phyloP scores from a whole-genome alignment of 2,113 vertebrate species.

The Heterotis niloticus region DNA sequence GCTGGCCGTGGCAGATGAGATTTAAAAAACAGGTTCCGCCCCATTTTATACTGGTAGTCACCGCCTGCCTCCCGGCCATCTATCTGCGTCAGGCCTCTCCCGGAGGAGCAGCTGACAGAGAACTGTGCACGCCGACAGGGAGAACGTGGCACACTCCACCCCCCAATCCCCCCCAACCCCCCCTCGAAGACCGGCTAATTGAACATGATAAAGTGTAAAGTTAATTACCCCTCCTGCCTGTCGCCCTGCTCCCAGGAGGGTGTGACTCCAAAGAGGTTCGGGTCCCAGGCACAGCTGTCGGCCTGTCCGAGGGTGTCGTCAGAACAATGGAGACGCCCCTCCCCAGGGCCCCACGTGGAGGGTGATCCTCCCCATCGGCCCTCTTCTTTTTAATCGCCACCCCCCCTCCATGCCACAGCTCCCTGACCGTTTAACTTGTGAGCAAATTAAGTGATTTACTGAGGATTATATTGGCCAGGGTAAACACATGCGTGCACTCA shows the following conservation, averaged over 20 bases:
- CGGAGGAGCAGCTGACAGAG: slow-evolving; percentile 5
- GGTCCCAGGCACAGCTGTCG: slow-evolving; percentile 91
- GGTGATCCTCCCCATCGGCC: slow-evolving; percentile 93
- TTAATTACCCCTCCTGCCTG: slow-evolving; percentile 99
- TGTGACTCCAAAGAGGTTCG: slow-evolving; percentile 79
- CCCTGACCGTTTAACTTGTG: slow-evolving; percentile 75
- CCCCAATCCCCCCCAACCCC: slow-evolving; percentile 32
- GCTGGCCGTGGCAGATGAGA: slow-evolving; percentile 41
- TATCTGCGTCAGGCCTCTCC: slow-evolving; percentile 52
- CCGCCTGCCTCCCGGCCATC: slow-evolving; percentile 73
- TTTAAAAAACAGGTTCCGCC: slow-evolving; percentile 53
- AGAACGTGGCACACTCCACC: slow-evolving; percentile 70
- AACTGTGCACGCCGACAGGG: slow-evolving; percentile 66
- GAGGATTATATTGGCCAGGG: slow-evolving; percentile 25
- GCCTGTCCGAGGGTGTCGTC: slow-evolving; percentile 69
- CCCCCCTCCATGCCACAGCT: slow-evolving; percentile 68
- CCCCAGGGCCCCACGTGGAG: slow-evolving; percentile 88
- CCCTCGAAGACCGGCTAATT: slow-evolving; percentile 81
- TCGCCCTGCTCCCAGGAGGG: slow-evolving; percentile 88
- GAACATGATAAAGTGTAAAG: slow-evolving; percentile 99
- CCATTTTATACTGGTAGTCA: slow-evolving; percentile 61
- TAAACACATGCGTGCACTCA: slow-evolving; percentile 22
- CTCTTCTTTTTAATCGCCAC: slow-evolving; percentile 65
- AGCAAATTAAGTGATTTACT: slow-evolving; percentile 77
- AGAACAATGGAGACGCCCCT: slow-evolving; percentile 90